phyloP scores from a whole-genome alignment of 2,113 vertebrate species.

The Anhinga rufa region DNA sequence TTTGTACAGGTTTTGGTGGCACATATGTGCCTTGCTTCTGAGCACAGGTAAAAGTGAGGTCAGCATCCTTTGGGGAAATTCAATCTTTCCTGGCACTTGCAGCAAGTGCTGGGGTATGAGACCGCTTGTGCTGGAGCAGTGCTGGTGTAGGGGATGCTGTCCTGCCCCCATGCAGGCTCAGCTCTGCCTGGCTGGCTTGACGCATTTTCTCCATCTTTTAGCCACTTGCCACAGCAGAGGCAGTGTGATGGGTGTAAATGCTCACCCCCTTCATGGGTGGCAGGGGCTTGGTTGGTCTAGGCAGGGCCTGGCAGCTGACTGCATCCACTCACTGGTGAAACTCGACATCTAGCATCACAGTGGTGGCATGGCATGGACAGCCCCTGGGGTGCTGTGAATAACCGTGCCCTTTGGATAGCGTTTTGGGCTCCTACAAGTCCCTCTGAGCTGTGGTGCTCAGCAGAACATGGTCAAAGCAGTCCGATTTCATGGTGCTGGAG shows the following conservation, averaged over 20 bases:
- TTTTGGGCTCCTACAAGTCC: neutral
- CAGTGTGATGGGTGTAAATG: accelerated
- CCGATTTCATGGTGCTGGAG: neutral
- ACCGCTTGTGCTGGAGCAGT: neutral
- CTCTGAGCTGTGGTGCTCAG: neutral
- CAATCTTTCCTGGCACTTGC: neutral
- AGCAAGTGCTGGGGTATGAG: accelerated
- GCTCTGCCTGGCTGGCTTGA: neutral
- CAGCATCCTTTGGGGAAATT: neutral
- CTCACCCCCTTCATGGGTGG: accelerated
- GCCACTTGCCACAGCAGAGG: neutral
- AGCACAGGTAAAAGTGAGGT: neutral
- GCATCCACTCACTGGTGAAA: neutral
- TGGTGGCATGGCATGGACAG: neutral
- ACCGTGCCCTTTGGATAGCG: neutral
- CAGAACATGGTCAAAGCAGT: accelerated
- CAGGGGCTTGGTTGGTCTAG: neutral
- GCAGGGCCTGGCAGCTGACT: neutral
- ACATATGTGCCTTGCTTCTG: neutral
- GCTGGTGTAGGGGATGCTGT: neutral
- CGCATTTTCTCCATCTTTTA: neutral
- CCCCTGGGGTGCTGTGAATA: neutral
- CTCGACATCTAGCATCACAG: neutral
- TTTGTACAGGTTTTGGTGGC: neutral
- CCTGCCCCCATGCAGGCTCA: neutral